A percentile compares a stretch with the other conserved stretches of the same genome.
Evolutionary conservation across 2,113 vertebrate genomes (phyloP).

Genomic region (Lepisosteus osseus): DNA sequence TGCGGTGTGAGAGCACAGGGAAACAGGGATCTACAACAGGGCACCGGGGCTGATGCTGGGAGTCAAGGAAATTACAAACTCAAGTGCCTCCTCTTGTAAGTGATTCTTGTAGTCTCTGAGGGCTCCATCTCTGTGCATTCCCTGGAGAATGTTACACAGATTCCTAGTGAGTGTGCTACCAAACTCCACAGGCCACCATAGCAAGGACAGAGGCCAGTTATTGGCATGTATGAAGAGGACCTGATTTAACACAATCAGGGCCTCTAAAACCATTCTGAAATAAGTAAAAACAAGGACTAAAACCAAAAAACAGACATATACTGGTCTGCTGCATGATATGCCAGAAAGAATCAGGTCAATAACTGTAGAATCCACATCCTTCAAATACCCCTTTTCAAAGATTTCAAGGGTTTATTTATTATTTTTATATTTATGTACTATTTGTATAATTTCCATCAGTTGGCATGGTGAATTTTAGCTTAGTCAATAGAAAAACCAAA

Average conservation of each 20-base stretch:
- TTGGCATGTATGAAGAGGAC: neutral
- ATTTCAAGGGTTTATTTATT: no score
- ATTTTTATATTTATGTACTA: no score
- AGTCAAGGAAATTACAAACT: neutral
- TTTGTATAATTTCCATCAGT: no score
- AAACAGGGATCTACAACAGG: neutral
- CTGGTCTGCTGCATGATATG: no score
- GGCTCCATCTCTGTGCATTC: neutral
- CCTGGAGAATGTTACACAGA: constrained; percentile 3
- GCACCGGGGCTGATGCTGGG: neutral
- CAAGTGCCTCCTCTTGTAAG: neutral
- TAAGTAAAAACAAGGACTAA: neutral
- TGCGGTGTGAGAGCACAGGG: neutral
- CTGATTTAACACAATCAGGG: neutral
- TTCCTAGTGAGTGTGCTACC: neutral
- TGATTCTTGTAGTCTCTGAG: constrained; percentile 1
- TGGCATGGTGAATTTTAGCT: no score
- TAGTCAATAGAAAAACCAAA: no score
- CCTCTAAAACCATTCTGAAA: neutral
- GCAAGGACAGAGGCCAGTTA: neutral
- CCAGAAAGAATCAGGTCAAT: no score
- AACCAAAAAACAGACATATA: no score
- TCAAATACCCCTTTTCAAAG: no score
- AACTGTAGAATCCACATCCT: no score
- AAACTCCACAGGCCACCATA: neutral